Percentiles rank a stretch among this genome's conserved stretches.
Conservation (phyloP, 2,113 vertebrate species). For the Ginglymostoma cirratum region DNA sequence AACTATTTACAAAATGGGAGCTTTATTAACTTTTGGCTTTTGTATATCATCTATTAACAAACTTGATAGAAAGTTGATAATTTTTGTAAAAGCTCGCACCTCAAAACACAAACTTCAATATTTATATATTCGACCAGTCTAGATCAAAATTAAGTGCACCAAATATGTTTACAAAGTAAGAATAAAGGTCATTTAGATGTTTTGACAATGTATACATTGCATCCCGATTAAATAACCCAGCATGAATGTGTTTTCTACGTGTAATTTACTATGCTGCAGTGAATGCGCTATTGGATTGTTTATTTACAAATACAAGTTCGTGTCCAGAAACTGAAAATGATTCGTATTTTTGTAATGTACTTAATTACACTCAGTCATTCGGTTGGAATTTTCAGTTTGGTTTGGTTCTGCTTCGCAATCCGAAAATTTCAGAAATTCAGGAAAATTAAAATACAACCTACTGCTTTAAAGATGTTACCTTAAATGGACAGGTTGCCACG, state of each 20-base stretch:
- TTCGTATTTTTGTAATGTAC: not conserved
- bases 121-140: not conserved
- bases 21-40: not conserved
- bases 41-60: not conserved
- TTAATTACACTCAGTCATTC: not conserved
- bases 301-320: not conserved
- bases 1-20: not conserved
- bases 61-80: not conserved
- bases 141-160: not conserved
- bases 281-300: not conserved
- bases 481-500: conserved; percentile 28
- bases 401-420: not conserved
- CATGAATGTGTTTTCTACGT: not conserved
- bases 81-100: not conserved
- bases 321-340: not conserved
- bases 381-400: not conserved
- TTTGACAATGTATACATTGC: not conserved
- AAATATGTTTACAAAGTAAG: not conserved
- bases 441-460: not conserved
- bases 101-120: not conserved
- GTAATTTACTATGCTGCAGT: not conserved
- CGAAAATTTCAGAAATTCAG: not conserved
- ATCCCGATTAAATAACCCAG: not conserved
- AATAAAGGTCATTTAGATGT: not conserved
- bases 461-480: conserved; percentile 23